Evolutionary conservation across 2,888 invertebrate genomes (phyloP), one percentile per base, ranked within the genome.

Genomic region (Ametastegia equiseti): DNA sequence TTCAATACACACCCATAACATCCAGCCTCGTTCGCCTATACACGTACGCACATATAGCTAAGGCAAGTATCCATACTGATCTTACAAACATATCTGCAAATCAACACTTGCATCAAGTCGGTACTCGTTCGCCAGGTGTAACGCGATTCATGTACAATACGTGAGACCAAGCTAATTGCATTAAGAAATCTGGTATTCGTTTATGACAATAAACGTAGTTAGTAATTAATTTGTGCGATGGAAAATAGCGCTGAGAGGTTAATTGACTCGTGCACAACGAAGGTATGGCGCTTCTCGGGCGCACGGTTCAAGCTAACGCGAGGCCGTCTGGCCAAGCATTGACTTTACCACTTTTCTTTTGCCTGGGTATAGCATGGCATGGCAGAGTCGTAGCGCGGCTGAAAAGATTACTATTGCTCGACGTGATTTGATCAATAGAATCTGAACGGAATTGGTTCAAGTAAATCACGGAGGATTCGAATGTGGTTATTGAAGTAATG

Each of bases 1-100:
- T 88, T 86, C 86, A 87, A 88, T 86, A 86, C 71, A 45, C 54
- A 13, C 27, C 33, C n/a, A 27, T 47, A 36, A 36, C 36, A 75
- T 75, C 54, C n/a, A 13, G 54, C 36, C 36, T 50, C 19, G 75
- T 54, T 45, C 54, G 60, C 5, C 23, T 30, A 60, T n/a, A n/a
- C n/a, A n/a, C n/a, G n/a, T n/a, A n/a, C n/a, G n/a, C n/a, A n/a
- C n/a, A n/a, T n/a, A n/a, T 27, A 30, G 13, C 60, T 30, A 15
- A 60, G 30, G 60, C 15, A 30, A 30, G 13, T 60, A 60, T 13
- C 30, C 9, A 47, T 15, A 60, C 60, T 60, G 6, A 60, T 60
- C 27, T 30, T 60, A 71, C 71, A 27, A 27, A 30, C 45, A 42
- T 71, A 47, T 42, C 71, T 71, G 27, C 47, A 71, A 71, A 47